Evolutionary conservation across 1,140 invertebrate genomes (phyloP).

Genomic region (Drosophila paulistorum): DNA sequence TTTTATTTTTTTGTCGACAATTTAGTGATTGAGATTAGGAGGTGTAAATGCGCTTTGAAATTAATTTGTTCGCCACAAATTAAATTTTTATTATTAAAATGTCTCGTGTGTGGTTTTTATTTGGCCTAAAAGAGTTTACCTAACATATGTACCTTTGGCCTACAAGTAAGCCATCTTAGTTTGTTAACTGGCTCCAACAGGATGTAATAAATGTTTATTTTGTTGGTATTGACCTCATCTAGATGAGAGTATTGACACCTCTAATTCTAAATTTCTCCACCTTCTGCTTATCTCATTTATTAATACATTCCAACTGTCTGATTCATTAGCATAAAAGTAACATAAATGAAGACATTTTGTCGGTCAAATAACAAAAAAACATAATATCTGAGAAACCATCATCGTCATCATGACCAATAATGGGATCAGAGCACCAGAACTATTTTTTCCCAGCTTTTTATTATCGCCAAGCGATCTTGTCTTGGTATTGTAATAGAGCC

Average conservation of each 20-base stretch:
- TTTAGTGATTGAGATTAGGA: constrained; percentile 80
- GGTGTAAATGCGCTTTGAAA: constrained; percentile 78
- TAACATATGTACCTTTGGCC: not conserved
- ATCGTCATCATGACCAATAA: constrained; percentile 72
- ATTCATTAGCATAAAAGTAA: constrained; percentile 75
- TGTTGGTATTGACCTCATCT: no score
- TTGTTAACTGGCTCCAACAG: not conserved
- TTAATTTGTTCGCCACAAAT: constrained; percentile 79
- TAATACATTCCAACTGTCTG: constrained; percentile 45
- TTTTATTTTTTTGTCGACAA: constrained; percentile 59
- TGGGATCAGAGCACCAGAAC: constrained; percentile 72
- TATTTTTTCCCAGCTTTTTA: constrained; percentile 77
- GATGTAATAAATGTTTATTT: not conserved
- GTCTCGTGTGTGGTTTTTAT: constrained; percentile 63
- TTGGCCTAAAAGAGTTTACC: not conserved
- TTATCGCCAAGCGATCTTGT: constrained; percentile 69
- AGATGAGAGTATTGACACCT: no score
- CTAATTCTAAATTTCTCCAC: no score
- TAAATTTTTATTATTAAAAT: constrained; percentile 81
- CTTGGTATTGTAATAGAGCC: constrained; percentile 69
- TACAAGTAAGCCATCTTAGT: not conserved
- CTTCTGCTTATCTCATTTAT: constrained; percentile 22
- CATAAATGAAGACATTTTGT: constrained; percentile 77
- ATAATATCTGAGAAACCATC: constrained; percentile 44
- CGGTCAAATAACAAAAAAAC: constrained; percentile 41